Evolutionary conservation across 1,140 invertebrate species (phyloP).

Genomic region (Meloidogyne hapla): DNA sequence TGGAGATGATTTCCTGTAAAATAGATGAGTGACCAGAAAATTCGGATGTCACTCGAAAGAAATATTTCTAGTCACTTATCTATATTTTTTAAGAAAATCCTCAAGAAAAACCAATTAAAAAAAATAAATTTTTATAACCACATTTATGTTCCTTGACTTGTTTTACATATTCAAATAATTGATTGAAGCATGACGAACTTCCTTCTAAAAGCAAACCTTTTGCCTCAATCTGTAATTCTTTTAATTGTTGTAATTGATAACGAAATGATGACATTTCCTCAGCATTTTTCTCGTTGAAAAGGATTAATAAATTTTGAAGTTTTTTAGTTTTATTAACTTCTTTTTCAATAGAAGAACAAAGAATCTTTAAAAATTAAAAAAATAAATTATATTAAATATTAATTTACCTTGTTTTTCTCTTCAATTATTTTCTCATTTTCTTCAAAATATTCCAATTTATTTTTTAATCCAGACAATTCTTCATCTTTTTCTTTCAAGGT

Average conservation of each 20-base stretch:
- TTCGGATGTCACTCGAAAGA: not conserved
- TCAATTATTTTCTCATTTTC: not conserved
- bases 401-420: not conserved
- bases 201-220: not conserved
- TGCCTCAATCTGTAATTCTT: not conserved
- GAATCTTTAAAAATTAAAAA: not conserved
- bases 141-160: not conserved
- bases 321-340: not conserved
- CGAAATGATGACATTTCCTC: not conserved
- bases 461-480: not conserved
- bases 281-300: not conserved
- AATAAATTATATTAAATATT: not conserved
- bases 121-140: not conserved
- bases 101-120: no score
- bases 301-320: not conserved
- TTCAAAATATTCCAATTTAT: not conserved
- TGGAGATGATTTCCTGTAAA: slow-evolving; percentile 26
- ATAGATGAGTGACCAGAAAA: not conserved
- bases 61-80: no score
- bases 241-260: not conserved
- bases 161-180: not conserved
- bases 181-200: not conserved
- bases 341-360: not conserved
- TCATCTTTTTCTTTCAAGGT: slow-evolving; percentile 9
- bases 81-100: no score